These are phyloP conservation scores for Epinephelus lanceolatus DNA, from an alignment of 2,113 vertebrate genomes.

Conservation along the genomic window DNA sequence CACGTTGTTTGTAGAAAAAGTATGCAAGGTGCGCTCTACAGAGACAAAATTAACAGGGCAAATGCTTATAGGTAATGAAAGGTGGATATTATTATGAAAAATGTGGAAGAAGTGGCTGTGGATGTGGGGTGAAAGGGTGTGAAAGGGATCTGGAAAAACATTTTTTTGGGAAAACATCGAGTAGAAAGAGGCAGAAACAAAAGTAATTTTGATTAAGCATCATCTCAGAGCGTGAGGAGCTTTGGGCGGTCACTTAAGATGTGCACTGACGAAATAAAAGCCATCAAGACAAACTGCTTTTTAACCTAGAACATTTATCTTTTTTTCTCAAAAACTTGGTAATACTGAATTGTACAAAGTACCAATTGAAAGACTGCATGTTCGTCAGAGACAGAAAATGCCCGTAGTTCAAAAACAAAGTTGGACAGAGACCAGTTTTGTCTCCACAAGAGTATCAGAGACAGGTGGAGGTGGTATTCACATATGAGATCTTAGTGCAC, in stretches of 20 bases:
- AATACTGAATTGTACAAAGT: constrained; percentile 70
- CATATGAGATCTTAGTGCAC: constrained; percentile 31
- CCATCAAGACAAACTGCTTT: constrained; percentile 56
- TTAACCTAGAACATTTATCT: constrained; percentile 61
- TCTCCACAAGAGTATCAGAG: constrained; percentile 38
- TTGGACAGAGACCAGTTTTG: constrained; percentile 21
- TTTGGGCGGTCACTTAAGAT: constrained; percentile 20
- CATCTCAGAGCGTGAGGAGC: background rate
- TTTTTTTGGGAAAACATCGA: background rate
- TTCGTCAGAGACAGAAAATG: constrained; percentile 60
- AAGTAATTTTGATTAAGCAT: background rate
- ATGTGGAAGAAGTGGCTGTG: background rate
- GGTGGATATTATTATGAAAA: background rate
- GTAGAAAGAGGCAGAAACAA: background rate
- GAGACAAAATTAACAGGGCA: constrained; percentile 34
- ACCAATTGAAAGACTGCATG: constrained; percentile 59
- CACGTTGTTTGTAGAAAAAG: constrained; percentile 76
- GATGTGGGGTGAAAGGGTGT: background rate
- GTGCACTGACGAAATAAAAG: constrained; percentile 49
- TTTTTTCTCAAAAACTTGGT: constrained; percentile 51
- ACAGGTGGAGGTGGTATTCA: constrained; percentile 37
- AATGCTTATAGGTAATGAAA: constrained; percentile 19
- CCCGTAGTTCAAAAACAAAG: constrained; percentile 51
- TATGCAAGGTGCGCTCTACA: constrained; percentile 42
- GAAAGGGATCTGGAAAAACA: background rate